Evolutionary conservation across 2,113 vertebrate species (phyloP).

Genomic region (Eudyptes chrysolophus): DNA sequence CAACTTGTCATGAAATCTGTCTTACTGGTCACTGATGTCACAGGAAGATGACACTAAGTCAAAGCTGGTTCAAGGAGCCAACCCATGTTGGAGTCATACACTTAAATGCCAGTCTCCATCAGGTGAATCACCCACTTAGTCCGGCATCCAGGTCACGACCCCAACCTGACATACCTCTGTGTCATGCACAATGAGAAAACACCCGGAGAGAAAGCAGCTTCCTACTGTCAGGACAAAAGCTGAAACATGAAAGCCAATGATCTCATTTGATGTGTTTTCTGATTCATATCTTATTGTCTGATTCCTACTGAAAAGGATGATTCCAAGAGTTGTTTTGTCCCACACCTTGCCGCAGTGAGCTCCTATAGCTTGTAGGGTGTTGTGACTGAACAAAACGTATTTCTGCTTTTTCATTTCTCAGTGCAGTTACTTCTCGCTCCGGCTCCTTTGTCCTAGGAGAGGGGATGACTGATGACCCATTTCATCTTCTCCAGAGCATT

Average conservation of each 20-base stretch:
- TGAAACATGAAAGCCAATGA: background rate
- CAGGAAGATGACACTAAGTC: background rate
- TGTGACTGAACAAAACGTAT: background rate
- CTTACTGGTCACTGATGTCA: background rate
- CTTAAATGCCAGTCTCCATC: rapidly evolving
- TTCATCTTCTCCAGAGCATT: background rate
- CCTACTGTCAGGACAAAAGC: background rate
- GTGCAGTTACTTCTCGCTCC: background rate
- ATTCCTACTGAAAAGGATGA: background rate
- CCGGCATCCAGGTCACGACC: background rate
- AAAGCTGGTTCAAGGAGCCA: background rate
- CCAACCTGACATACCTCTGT: background rate
- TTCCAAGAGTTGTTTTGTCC: background rate
- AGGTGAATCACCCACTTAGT: background rate
- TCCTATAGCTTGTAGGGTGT: background rate
- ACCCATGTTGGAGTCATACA: background rate
- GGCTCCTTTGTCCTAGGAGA: background rate
- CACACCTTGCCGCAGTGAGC: background rate
- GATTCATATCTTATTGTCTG: background rate
- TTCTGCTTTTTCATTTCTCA: background rate
- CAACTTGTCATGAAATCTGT: background rate
- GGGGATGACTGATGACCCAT: too few species aligned
- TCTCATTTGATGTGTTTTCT: background rate
- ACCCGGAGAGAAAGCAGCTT: background rate
- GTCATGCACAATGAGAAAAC: background rate